Evolutionary conservation across 92 coral and sea anemone genomes (phyloP).

Genomic region (Epizoanthus scotinus): DNA sequence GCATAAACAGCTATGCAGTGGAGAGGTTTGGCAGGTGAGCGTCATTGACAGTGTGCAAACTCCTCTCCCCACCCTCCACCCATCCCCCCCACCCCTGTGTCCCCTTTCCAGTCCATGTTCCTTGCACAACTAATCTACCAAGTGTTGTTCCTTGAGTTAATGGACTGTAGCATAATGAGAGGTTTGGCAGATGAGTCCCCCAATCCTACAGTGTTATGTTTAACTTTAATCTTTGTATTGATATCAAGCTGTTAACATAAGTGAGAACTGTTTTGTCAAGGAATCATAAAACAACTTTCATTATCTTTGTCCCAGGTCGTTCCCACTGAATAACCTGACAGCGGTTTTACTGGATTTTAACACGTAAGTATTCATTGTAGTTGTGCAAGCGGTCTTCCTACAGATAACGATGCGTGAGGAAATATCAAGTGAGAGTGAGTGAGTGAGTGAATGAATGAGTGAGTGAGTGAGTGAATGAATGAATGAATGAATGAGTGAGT

Average conservation of each 20-base stretch:
- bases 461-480: too few species aligned
- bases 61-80: too few species aligned
- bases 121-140: slow-evolving; percentile 91
- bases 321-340: slow-evolving; percentile 80
- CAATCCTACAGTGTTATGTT: too few species aligned
- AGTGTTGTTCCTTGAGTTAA: slow-evolving; percentile 88
- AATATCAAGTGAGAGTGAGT: too few species aligned
- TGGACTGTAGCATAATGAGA: slow-evolving; percentile 92
- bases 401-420: too few species aligned
- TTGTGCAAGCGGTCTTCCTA: not conserved
- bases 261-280: not conserved
- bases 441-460: too few species aligned
- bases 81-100: too few species aligned
- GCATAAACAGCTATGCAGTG: slow-evolving; percentile 90
- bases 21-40: slow-evolving; percentile 91
- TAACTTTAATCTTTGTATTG: too few species aligned
- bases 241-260: too few species aligned
- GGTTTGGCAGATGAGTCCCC: slow-evolving; percentile 83
- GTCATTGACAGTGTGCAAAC: not conserved
- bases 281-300: not conserved
- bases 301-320: slow-evolving; percentile 58
- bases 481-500: too few species aligned
- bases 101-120: slow-evolving; percentile 72
- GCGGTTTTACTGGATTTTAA: slow-evolving; percentile 90
- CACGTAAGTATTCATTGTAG: slow-evolving; percentile 58